Conservation (phyloP, 1,140 invertebrate species). For the Globodera rostochiensis region DNA sequence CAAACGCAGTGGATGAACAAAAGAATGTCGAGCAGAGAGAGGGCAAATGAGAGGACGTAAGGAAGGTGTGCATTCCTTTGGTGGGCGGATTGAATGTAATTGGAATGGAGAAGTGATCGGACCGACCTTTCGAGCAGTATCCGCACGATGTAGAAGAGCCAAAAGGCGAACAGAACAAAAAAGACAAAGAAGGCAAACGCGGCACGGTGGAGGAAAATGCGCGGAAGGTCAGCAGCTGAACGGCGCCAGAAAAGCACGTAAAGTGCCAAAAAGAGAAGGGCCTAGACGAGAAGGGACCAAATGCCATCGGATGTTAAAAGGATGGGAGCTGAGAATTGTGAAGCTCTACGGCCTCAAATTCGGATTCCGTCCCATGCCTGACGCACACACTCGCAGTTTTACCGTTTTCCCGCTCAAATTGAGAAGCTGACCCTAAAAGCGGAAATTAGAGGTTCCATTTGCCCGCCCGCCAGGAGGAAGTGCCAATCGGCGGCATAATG, state of each 20-base stretch:
- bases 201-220: constrained; percentile 39
- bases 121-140: constrained; percentile 34
- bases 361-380: too few relatives aligned
- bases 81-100: constrained; percentile 18
- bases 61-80: constrained; percentile 39
- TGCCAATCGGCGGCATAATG: background rate
- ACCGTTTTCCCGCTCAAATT: constrained; percentile 43
- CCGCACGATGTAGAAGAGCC: constrained; percentile 52
- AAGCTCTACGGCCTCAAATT: too few relatives aligned
- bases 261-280: constrained; percentile 43
- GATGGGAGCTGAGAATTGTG: background rate
- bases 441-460: background rate
- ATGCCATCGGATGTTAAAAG: background rate
- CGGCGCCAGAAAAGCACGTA: constrained; percentile 46
- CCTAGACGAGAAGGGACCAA: background rate
- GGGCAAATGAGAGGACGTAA: constrained; percentile 40
- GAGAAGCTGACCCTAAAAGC: constrained; percentile 48
- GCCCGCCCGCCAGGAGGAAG: too few relatives aligned
- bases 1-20: constrained; percentile 49
- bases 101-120: background rate
- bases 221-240: constrained; percentile 39
- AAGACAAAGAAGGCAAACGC: constrained; percentile 44
- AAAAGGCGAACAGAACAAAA: constrained; percentile 51
- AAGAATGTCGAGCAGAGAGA: constrained; percentile 45
- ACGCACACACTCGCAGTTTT: background rate